Base-by-base conservation (phyloP, 2,888 invertebrate species). In the Drosophila parthenogenetica region DNA sequence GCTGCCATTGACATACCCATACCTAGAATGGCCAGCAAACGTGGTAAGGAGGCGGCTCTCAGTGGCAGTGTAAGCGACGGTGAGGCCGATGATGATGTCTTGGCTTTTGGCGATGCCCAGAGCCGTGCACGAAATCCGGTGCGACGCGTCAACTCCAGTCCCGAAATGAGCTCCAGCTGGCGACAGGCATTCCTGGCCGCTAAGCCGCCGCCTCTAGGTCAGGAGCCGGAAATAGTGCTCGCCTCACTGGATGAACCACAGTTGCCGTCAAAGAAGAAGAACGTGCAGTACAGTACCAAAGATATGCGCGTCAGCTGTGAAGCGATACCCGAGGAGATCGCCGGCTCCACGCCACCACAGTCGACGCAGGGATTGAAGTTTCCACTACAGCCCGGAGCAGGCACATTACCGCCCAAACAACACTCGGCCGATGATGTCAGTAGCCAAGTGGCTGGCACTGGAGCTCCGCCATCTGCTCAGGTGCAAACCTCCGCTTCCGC, bases 121-220 rank as follows among this genome's bases (percentile, higher is more conserved):
- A 78, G 87, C 51, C 81, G 91, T 85, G 94, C 95, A 0, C 94
- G 97, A 11, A 97, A 97, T 93, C 97, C 97, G 8, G 97, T 98
- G 65, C 94, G 97, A 1, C 94, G 97, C 69, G 97, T 97, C 45
- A 97, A 97, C 93, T 97, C 97, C 55, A 97, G 97, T 83, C 97
- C 97, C 1, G 98, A 98, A 93, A 97, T 98, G 97, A 96, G 96
- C 69, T 96, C 96, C 1, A 96, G 95, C 89, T 97, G 96, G 96
- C 96, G 96, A 77, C 94, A 94, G 91, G 94, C 95, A 69, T 95
- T 95, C 81, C 90, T 95, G 13, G 77, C 82, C 2, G 78, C 86
- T 32, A 92, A 92, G 42, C 91, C 90, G 7, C 78, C 86, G 1
- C 84, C 88, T 0, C 64, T 90, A 4, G 84, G 82, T 4, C 93